Evolutionary conservation across 1,140 invertebrate species (phyloP).

Genomic region (Tenebrio molitor): DNA sequence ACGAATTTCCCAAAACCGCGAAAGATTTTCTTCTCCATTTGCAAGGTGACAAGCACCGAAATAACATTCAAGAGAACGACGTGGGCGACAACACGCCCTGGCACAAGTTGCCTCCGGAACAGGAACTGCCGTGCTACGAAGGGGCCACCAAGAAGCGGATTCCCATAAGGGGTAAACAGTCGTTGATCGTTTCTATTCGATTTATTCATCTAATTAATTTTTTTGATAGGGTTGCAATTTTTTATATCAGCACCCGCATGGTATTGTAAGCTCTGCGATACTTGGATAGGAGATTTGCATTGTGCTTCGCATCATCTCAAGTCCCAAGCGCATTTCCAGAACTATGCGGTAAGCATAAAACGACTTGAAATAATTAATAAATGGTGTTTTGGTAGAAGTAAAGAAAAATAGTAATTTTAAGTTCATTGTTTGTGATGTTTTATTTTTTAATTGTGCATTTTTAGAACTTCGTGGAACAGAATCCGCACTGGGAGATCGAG

Average conservation of each 20-base stretch:
- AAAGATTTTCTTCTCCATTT: slow-evolving; percentile 88
- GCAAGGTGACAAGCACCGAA: slow-evolving; percentile 82
- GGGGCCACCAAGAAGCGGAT: slow-evolving; percentile 81
- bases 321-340: slow-evolving; percentile 80
- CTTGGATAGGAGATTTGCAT: slow-evolving; percentile 89
- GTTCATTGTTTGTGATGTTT: no score
- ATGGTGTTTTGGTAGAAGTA: no score
- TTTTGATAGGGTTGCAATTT: slow-evolving; percentile 81
- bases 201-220: slow-evolving; percentile 55
- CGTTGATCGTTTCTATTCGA: not conserved
- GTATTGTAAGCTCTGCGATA: slow-evolving; percentile 89
- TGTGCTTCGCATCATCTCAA: slow-evolving; percentile 88
- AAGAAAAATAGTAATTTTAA: no score
- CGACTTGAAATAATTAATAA: no score
- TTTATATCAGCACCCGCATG: slow-evolving; percentile 88
- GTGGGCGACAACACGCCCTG: slow-evolving; percentile 79
- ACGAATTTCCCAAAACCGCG: slow-evolving; percentile 87
- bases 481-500: slow-evolving; percentile 87
- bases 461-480: slow-evolving; percentile 83
- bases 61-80: slow-evolving; percentile 73
- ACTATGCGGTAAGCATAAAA: slow-evolving; percentile 79
- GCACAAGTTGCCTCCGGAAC: slow-evolving; percentile 75
- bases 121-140: slow-evolving; percentile 76
- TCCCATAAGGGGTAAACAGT: slow-evolving; percentile 79
- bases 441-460: slow-evolving; percentile 42